Evolutionary conservation across 2,797 vertebrate genomes (phyloP).

Genomic region (Platalea minor): DNA sequence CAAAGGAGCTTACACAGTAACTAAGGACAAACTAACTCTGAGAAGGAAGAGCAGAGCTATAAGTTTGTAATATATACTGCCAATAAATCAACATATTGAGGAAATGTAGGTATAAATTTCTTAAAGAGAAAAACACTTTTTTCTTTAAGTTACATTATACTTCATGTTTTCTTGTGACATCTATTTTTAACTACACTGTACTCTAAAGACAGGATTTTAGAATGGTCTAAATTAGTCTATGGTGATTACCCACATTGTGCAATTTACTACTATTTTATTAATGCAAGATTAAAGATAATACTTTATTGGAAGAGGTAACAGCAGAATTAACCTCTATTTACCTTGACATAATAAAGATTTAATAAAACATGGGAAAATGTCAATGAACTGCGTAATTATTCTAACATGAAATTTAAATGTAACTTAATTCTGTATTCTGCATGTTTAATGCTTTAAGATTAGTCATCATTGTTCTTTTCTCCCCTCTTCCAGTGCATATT

Average conservation of each 20-base stretch:
- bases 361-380: conserved; percentile 79
- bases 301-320: conserved; percentile 73
- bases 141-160: background rate
- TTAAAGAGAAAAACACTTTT: background rate
- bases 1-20: background rate
- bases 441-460: conserved; percentile 76
- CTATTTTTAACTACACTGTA: conserved; percentile 62
- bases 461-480: conserved; percentile 73
- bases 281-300: conserved; percentile 80
- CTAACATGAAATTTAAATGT: conserved; percentile 78
- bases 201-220: conserved; percentile 64
- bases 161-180: conserved; percentile 57
- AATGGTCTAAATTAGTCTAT: conserved; percentile 72
- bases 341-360: conserved; percentile 79
- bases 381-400: conserved; percentile 77
- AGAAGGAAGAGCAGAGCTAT: background rate
- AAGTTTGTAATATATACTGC: background rate
- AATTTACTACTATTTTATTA: conserved; percentile 79
- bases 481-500: conserved; percentile 53
- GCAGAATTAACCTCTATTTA: conserved; percentile 81
- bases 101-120: background rate
- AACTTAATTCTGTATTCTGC: conserved; percentile 76
- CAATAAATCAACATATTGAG: background rate
- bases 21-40: background rate
- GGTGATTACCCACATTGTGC: conserved; percentile 72